Evolutionary conservation across 2,888 invertebrate genomes (phyloP).

Genomic region (Oxyteleia sp.): DNA sequence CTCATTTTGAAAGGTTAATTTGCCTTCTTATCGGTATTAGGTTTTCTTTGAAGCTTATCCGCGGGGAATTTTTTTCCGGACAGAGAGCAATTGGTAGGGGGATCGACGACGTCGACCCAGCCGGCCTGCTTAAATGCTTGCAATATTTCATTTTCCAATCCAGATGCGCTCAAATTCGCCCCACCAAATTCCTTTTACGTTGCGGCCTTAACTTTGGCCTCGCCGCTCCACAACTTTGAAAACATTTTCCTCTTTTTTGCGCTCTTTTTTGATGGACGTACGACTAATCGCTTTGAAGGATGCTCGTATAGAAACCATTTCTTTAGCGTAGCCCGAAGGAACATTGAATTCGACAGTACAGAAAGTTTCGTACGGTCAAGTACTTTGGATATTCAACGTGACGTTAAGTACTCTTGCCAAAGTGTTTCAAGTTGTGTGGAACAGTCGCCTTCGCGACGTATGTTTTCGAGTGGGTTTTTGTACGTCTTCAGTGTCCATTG

Average conservation of each 20-base stretch:
- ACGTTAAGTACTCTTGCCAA: conserved; percentile 57
- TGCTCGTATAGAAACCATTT: conserved; percentile 37
- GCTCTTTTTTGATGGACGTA: conserved; percentile 25
- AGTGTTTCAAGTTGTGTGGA: conserved; percentile 49
- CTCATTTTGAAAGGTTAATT: no score
- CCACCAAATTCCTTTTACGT: conserved; percentile 32
- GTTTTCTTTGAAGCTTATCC: no score
- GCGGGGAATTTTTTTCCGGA: no score
- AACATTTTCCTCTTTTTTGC: conserved; percentile 36
- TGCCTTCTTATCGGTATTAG: no score
- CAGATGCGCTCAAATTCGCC: conserved; percentile 36
- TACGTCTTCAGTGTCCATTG: conserved; percentile 8
- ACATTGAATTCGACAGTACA: conserved; percentile 53
- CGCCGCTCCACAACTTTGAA: conserved; percentile 20
- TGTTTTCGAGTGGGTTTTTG: conserved; percentile 40
- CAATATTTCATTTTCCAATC: conserved; percentile 51
- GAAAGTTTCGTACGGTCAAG: conserved; percentile 58
- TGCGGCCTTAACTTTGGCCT: conserved; percentile 2
- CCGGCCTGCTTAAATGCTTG: conserved; percentile 17
- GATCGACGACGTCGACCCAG: conserved; percentile 10
- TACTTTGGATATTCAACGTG: conserved; percentile 59
- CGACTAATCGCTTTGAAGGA: conserved; percentile 51
- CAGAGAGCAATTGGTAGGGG: no score
- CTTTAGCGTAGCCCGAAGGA: conserved; percentile 31
- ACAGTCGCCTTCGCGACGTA: conserved; percentile 38